Evolutionary conservation across 2,113 vertebrate species (phyloP), one percentile per base, ranked within the genome.

Genomic region (Clarias magur): DNA sequence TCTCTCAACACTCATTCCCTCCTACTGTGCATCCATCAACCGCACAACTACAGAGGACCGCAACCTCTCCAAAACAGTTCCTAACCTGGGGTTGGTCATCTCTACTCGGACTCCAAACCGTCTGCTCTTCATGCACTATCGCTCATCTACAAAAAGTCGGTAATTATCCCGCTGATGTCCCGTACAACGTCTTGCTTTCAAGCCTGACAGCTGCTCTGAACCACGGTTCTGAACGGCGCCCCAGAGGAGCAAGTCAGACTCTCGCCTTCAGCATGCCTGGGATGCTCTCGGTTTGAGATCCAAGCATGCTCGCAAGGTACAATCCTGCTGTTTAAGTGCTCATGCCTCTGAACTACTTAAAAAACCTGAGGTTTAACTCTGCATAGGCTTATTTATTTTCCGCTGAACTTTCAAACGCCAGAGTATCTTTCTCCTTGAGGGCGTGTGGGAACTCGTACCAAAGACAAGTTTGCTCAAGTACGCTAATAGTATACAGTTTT

Each of bases 21-120:
- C 54, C 60, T 34, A 53, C 59, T 63, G 15, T 54, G 63, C 23
- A 54, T 72, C 60, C 65, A 73, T 60, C 70, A 80, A 86, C 72
- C 30, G 42, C 25, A 34, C 30, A 67, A 82, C 19, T 4, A 25
- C 48, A 48, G 59, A 81, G 48, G 38, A 65, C 1, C 17, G 7
- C 57, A 13, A 80, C 8, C 19, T 7, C 60, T 80, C 56, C 27
- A 38, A n/a, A 3, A 60, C 10, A 53, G 7, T 25, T 76, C 11
- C 6, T 16, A 42, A 25, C 5, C 79, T 62, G 21, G 17, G 19
- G 8, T n/a, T 63, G 34, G 19, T 25, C 80, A 53, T 67, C 53
- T 82, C 81, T 38, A n/a, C 1, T 27, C 48, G 17, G 25, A 15
- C 48, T 7, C 42, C 48, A 21, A 54, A n/a, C 15, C 27, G 63